These are phyloP conservation scores for Strigamia transsilvanica DNA, from an alignment of 2,888 invertebrate genomes.

Conservation along the genomic window DNA sequence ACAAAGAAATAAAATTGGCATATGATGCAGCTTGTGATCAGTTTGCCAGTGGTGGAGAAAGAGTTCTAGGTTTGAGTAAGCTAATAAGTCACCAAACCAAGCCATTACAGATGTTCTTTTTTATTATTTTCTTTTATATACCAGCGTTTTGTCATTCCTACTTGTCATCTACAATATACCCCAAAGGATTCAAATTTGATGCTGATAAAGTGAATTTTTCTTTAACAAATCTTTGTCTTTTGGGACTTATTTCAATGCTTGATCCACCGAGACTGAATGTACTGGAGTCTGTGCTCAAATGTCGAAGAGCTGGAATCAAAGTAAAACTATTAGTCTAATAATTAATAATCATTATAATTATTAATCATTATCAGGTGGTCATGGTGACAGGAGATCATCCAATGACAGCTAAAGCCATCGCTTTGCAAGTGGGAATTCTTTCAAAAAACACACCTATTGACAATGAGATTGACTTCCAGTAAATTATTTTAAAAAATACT, in stretches of 20 bases:
- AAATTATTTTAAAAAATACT: not conserved
- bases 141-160: conserved; percentile 89
- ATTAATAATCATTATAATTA: too few relatives aligned
- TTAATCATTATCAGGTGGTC: not conserved
- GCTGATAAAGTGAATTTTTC: conserved; percentile 91
- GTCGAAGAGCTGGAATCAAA: conserved; percentile 96
- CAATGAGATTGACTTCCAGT: not conserved
- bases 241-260: conserved; percentile 98
- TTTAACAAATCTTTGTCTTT: conserved; percentile 84
- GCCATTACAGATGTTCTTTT: too few relatives aligned
- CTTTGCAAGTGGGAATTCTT: not conserved
- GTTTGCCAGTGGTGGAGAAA: conserved; percentile 58
- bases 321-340: too few relatives aligned
- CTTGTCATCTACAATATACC: conserved; percentile 90
- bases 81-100: not conserved
- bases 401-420: not conserved
- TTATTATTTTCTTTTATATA: conserved; percentile 1
- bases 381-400: conserved; percentile 42
- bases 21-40: conserved; percentile 63
- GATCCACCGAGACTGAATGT: conserved; percentile 97
- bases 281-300: conserved; percentile 96
- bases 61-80: conserved; percentile 58
- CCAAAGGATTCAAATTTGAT: conserved; percentile 91
- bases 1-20: conserved; percentile 62
- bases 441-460: not conserved